A percentile compares a stretch with the other conserved stretches of the same genome.
These are phyloP conservation scores for Mesochorus sp. DNA, from an alignment of 2,888 invertebrate species.

Conservation along the genomic window DNA sequence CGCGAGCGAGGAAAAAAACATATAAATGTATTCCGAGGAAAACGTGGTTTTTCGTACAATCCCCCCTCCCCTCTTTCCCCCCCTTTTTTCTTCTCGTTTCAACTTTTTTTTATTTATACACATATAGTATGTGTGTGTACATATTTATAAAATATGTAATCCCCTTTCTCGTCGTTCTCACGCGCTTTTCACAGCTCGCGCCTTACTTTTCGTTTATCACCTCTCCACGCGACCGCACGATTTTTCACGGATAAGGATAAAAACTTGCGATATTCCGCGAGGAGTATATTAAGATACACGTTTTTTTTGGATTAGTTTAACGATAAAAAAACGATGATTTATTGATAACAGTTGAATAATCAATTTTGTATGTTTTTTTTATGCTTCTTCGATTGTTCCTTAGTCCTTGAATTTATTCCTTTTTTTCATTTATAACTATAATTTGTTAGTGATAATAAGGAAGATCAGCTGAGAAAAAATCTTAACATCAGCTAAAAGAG, in stretches of 20 bases:
- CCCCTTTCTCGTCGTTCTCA: conserved; percentile 3
- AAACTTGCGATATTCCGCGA: conserved; percentile 24
- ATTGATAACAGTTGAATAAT: conserved; percentile 27
- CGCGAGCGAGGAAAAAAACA: conserved; percentile 20
- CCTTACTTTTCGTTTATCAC: conserved; percentile 39
- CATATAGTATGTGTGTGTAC: background rate
- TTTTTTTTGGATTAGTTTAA: conserved; percentile 29
- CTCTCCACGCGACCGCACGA: conserved; percentile 21
- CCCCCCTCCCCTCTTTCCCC: background rate
- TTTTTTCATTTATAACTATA: no score
- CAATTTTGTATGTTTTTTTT: no score
- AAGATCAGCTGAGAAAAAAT: no score
- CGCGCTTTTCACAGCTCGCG: conserved; percentile 21
- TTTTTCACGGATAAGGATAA: conserved; percentile 27
- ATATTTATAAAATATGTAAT: background rate
- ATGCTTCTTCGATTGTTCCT: no score
- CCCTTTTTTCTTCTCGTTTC: background rate
- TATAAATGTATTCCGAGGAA: background rate
- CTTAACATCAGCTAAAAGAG: no score
- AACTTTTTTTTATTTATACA: background rate
- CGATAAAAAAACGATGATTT: conserved; percentile 12
- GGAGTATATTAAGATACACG: conserved; percentile 10
- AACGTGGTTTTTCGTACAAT: conserved; percentile 11
- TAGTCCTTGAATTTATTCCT: no score
- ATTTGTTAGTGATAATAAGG: no score